A percentile compares a stretch with the other conserved stretches of the same genome.
Conservation (phyloP, 1,140 invertebrate species). For the Drosophila insularis region DNA sequence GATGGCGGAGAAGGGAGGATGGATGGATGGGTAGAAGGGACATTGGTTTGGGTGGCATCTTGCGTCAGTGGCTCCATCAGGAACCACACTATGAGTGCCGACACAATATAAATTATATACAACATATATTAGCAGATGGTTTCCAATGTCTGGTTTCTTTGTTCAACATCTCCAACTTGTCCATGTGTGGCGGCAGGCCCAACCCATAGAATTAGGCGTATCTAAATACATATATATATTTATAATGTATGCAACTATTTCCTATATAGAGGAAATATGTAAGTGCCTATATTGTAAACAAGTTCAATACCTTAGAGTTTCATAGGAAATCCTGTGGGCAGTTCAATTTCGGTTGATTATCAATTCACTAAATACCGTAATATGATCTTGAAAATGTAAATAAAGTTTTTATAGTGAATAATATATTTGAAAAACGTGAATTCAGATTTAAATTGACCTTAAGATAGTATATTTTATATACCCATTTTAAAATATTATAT, state of each 20-base stretch:
- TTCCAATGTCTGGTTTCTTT: constrained; percentile 7
- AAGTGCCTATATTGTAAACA: too few species aligned
- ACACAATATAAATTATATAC: constrained; percentile 78
- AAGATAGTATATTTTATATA: too few species aligned
- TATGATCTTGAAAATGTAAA: too few species aligned
- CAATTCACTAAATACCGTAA: too few species aligned
- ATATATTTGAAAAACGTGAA: too few species aligned
- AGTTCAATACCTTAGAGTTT: too few species aligned
- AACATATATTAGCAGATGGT: constrained; percentile 12
- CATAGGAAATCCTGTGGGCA: too few species aligned
- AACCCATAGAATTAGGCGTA: neutral
- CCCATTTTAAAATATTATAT: too few species aligned
- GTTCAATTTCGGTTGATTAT: too few species aligned
- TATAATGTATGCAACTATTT: constrained; percentile 1
- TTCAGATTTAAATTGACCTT: too few species aligned
- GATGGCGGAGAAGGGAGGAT: neutral
- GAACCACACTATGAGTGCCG: constrained; percentile 58
- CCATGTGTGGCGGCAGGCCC: neutral
- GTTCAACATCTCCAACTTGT: neutral
- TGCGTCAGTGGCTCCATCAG: constrained; percentile 73
- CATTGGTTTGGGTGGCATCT: constrained; percentile 67
- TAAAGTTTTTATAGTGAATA: too few species aligned
- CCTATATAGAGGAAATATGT: neutral
- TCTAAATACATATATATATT: neutral
- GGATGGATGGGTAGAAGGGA: constrained; percentile 11